Base-by-base conservation (phyloP, 1,140 invertebrate genomes). In the Drosophila miranda region DNA sequence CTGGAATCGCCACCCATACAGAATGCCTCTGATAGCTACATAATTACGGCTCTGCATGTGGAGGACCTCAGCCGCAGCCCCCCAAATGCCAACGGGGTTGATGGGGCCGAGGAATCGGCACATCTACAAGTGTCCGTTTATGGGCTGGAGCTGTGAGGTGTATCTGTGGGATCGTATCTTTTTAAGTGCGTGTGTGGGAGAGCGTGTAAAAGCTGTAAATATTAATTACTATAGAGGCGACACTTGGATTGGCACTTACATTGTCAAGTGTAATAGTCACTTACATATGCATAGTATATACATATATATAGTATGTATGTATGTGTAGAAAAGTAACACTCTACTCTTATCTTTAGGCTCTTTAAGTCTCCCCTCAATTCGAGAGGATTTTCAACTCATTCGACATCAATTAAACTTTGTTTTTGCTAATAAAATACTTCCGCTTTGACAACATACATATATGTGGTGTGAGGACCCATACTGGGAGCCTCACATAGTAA, bases 31-130 rank as follows among this genome's bases (percentile, higher is more conserved):
- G 58, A 68, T 53, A 62, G 56, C 44, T 86, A 86, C 52, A 83
- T 54, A 44, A 86, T 84, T 45, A 84, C 81, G 16, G 80, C 77
- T 6, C 46, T 84, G 48, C 80, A 84, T 34, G 80, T 67, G 8
- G 78, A 84, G 46, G 80, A 84, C 51, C 43, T 86, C 43, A 66
- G 16, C 23, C 34, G 3, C 5, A 3, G 23, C 23, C 30, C 3
- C 3, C 63, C 63, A 7, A 23, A 6, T 13, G 14, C 7, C 7
- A 26, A 26, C 6, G 48, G n/a, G 1, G 48, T 14, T 7, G 70
- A 51, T 11, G 62, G n/a, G n/a, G 78, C 58, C 30, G 46, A 23
- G 9, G 3, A 50, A 7, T 9, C 63, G 23, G 26, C 14, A 7
- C 77, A 81, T 38, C 78, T 74, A 19, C 50, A 74, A 54, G 23